Percentiles rank a stretch among this genome's conserved stretches.
These are phyloP conservation scores for Pseudois nayaur DNA, from an alignment of 2,113 vertebrate species.

Conservation along the genomic window DNA sequence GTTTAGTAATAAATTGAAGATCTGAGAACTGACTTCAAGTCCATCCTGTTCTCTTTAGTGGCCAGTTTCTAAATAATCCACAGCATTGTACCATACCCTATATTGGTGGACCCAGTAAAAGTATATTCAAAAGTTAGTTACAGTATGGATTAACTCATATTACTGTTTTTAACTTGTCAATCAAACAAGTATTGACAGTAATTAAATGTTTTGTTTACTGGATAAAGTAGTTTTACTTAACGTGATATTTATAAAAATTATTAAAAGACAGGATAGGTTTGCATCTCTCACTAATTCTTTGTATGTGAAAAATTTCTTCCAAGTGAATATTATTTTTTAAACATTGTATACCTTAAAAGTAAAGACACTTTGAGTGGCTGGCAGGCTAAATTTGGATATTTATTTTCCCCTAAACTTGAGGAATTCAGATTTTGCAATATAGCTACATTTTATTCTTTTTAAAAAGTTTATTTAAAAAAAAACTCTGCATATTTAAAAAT, in stretches of 20 bases:
- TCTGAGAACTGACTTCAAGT: conserved; percentile 1
- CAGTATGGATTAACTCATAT: not conserved
- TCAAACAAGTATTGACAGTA: conserved; percentile 17
- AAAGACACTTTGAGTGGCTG: not conserved
- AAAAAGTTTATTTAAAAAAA: not conserved
- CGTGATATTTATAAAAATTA: conserved; percentile 36
- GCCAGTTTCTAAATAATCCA: conserved; percentile 9
- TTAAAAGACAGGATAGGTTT: not conserved
- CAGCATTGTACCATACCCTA: not conserved
- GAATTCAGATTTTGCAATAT: not conserved
- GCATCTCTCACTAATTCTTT: conserved; percentile 27
- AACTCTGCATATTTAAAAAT: not conserved
- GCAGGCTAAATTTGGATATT: not conserved
- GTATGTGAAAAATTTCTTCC: not conserved
- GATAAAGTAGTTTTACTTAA: conserved; percentile 43
- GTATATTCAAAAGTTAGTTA: conserved; percentile 13
- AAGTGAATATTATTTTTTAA: not conserved
- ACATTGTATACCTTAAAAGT: not conserved
- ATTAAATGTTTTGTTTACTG: conserved; percentile 6
- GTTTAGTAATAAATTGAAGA: not conserved
- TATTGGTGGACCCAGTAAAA: not conserved
- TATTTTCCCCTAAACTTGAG: not conserved
- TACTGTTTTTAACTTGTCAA: conserved; percentile 35
- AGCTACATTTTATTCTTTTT: not conserved
- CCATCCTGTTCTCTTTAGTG: not conserved